Evolutionary conservation across 1,140 invertebrate species (phyloP), one percentile per base, ranked within the genome.

Genomic region (Plodia interpunctella): DNA sequence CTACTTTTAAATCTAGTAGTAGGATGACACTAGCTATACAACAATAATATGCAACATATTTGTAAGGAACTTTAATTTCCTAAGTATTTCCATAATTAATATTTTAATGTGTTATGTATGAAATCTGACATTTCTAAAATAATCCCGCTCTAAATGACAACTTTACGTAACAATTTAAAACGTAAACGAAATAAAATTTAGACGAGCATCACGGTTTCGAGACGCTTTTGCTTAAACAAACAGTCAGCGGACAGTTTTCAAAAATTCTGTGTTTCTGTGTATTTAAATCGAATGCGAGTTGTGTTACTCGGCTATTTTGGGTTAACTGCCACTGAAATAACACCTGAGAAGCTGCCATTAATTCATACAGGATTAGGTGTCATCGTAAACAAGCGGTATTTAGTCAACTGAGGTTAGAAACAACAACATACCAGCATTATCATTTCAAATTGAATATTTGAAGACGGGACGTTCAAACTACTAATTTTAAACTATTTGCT

Each of bases 301-400:
- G 80, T 85, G 83, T 88, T 88, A 76, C 82, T 72, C 69, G 25
- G 72, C 80, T 89, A 89, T 89, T 89, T 89, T 65, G 57, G 84
- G 84, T 81, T 85, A 85, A 88, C 83, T 76, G 79, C 83, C 80
- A 70, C 79, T 87, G 78, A 80, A 88, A 88, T 88, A 87, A 88
- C 85, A 88, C 74, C 76, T 80, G 76, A 74, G 76, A 78, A 83
- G 81, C 79, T 74, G 72, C 56, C 80, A 85, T 86, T 86, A 84
- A 86, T 88, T 87, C 80, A 88, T 87, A 84, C 72, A 83, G 86
- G 86, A 88, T 88, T 86, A 83, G 84, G 76, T 88, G 84, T 89
- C 87, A 85, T 87, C 87, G 87, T 89, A 89, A 89, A 89, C 82
- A 87, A 78, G 80, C 83, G 83, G 85, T 86, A 88, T 88, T 88